phyloP scores from a whole-genome alignment of 2,888 invertebrate species.

The Campoplex nolae region DNA sequence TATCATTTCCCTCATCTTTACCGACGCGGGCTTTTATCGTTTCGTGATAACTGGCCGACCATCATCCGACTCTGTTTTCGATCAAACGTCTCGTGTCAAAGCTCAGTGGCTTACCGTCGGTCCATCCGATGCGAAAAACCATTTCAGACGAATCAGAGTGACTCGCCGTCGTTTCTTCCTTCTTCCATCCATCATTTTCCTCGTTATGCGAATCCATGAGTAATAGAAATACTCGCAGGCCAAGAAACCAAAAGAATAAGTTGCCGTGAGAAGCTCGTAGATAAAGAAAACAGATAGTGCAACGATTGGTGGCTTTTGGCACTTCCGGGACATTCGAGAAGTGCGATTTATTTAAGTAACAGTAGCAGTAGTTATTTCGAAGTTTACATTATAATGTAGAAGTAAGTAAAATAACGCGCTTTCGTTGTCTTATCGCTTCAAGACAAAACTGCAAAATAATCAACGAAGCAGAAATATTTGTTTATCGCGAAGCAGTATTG shows the following conservation, averaged over 20 bases:
- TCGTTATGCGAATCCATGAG: background rate
- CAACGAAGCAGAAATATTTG: slow-evolving; percentile 51
- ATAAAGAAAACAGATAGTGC: background rate
- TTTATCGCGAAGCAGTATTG: slow-evolving; percentile 68
- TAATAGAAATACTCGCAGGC: background rate
- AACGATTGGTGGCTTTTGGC: slow-evolving; percentile 68
- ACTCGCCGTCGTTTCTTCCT: background rate
- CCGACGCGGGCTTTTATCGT: background rate
- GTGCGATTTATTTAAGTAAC: slow-evolving; percentile 80
- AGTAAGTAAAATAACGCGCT: slow-evolving; percentile 77
- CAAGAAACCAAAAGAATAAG: background rate
- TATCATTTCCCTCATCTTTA: background rate
- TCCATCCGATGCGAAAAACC: background rate
- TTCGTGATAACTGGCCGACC: slow-evolving; percentile 1
- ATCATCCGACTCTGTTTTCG: background rate
- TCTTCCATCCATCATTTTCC: background rate
- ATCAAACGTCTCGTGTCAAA: background rate
- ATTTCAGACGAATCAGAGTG: background rate
- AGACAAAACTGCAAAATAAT: slow-evolving; percentile 74
- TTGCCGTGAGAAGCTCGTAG: background rate
- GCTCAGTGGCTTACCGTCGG: background rate
- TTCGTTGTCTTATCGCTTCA: slow-evolving; percentile 74
- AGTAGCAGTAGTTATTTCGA: slow-evolving; percentile 69
- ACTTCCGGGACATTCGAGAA: slow-evolving; percentile 71
- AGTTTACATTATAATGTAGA: slow-evolving; percentile 52